phyloP scores from a whole-genome alignment of 2,797 vertebrate genomes.

The Chloroceryle amazona region DNA sequence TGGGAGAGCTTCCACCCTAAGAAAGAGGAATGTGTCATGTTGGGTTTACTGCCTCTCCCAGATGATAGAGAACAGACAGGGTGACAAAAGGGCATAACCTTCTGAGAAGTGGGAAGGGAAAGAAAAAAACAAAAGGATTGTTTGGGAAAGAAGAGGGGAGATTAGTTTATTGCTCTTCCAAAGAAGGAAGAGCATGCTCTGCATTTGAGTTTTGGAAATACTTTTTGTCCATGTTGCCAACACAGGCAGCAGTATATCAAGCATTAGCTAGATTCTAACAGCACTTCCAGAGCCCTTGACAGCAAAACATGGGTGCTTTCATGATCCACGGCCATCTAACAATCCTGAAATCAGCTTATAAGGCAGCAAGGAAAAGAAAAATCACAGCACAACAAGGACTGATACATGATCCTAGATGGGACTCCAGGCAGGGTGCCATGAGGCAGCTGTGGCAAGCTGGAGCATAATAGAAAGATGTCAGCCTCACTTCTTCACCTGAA shows the following conservation, averaged over 20 bases:
- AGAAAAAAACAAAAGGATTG: background rate
- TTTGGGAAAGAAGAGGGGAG: background rate
- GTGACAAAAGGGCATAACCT: background rate
- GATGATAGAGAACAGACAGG: background rate
- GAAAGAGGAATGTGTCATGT: background rate
- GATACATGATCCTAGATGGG: background rate
- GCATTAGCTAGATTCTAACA: background rate
- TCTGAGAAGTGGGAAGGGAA: background rate
- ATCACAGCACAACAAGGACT: background rate
- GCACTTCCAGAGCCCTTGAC: background rate
- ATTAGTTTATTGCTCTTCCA: background rate
- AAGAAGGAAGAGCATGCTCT: background rate
- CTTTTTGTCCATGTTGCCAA: background rate
- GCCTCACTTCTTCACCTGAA: background rate
- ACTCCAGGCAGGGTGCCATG: background rate
- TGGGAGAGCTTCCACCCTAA: background rate
- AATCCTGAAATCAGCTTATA: background rate
- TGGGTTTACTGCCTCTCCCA: background rate
- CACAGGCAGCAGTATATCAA: background rate
- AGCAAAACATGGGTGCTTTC: background rate
- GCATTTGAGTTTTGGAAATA: conserved; percentile 17
- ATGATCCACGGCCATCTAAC: background rate
- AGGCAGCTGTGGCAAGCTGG: background rate
- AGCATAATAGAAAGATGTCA: background rate
- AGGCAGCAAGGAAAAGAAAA: background rate